A percentile compares a stretch with the other conserved stretches of the same genome.
Conservation (phyloP, 2,113 vertebrate genomes). For the Theristicus caerulescens region DNA sequence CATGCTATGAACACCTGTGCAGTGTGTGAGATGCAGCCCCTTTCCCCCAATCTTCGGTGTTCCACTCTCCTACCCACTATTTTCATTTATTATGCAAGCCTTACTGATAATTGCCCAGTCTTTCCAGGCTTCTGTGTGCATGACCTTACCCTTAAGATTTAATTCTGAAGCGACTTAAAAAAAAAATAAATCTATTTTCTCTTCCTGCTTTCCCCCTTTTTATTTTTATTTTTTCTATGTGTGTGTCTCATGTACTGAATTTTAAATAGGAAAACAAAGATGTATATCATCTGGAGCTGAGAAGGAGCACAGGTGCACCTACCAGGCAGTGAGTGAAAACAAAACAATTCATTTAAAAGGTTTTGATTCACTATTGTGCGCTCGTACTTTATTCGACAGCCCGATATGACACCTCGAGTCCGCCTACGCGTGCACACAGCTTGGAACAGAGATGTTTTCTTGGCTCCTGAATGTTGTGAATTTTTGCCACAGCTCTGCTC, state of each 20-base stretch:
- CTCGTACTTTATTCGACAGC: not conserved
- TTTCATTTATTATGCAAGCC: not conserved
- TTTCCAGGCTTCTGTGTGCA: not conserved
- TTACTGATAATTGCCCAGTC: not conserved
- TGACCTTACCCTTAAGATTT: not conserved
- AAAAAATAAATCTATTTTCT: not conserved
- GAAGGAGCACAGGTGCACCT: slow-evolving; percentile 31
- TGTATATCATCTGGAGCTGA: slow-evolving; percentile 30
- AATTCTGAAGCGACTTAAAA: not conserved
- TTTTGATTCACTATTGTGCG: slow-evolving; percentile 12
- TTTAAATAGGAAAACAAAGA: slow-evolving; percentile 41
- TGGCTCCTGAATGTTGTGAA: not conserved
- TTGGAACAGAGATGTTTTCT: slow-evolving; percentile 23
- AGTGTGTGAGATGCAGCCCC: not conserved
- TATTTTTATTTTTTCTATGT: not conserved
- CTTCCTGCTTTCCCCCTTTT: not conserved
- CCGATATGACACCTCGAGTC: not conserved
- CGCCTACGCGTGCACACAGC: not conserved
- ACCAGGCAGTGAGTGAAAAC: not conserved
- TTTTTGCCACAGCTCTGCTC: not conserved
- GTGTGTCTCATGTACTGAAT: not conserved
- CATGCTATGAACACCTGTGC: not conserved
- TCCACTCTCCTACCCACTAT: not conserved
- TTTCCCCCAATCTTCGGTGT: not conserved
- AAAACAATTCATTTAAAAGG: slow-evolving; percentile 38